Evolutionary conservation across 2,888 invertebrate species (phyloP).

Genomic region (Noctua pronuba): DNA sequence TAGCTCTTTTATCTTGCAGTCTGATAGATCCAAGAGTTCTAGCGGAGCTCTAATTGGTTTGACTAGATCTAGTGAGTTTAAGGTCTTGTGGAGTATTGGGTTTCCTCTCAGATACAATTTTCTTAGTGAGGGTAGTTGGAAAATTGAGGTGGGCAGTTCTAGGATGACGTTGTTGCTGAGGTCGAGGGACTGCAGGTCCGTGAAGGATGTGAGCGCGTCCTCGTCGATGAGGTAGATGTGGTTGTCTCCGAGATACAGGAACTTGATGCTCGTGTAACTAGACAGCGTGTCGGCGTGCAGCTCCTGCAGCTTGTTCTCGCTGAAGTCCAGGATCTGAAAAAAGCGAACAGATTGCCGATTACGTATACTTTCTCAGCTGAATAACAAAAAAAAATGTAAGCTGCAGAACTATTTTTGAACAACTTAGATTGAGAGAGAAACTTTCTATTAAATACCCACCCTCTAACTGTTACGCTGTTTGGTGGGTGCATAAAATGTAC

Average conservation of each 20-base stretch:
- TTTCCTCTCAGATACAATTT: conserved; percentile 91
- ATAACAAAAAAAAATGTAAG: background rate
- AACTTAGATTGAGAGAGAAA: background rate
- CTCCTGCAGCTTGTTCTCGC: conserved; percentile 89
- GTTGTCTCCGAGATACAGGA: conserved; percentile 90
- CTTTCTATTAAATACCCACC: background rate
- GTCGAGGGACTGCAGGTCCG: conserved; percentile 89
- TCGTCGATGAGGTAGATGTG: conserved; percentile 89
- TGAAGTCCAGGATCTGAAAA: conserved; percentile 90
- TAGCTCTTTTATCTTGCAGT: conserved; percentile 90
- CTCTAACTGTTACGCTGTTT: too few species aligned
- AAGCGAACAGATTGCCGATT: conserved; percentile 80
- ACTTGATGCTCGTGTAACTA: conserved; percentile 88
- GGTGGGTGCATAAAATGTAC: too few species aligned
- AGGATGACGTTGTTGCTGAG: conserved; percentile 89
- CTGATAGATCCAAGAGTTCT: conserved; percentile 90
- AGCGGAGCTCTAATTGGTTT: conserved; percentile 91
- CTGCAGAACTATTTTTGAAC: background rate
- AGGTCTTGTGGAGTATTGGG: conserved; percentile 82
- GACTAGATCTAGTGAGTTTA: conserved; percentile 79
- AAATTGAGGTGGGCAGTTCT: conserved; percentile 86
- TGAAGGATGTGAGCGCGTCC: conserved; percentile 87
- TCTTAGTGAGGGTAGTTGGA: conserved; percentile 91
- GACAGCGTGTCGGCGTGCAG: conserved; percentile 87
- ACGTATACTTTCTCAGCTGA: background rate